Base-by-base conservation (phyloP, 2,888 invertebrate species). In the Stramonita haemastoma region DNA sequence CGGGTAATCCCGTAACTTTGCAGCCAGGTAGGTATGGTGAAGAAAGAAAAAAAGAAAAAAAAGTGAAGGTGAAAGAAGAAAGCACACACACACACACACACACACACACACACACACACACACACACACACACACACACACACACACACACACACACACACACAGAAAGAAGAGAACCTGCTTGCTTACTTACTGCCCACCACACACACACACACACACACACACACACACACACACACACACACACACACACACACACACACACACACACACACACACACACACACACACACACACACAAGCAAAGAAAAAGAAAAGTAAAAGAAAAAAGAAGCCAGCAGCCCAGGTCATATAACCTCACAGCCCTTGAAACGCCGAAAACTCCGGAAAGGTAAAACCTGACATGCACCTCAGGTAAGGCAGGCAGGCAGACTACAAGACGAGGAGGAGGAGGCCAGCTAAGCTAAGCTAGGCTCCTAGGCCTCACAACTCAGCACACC, bases 151-250 rank as follows among this genome's bases (percentile, higher is more conserved):
- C 70, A 70, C 19, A 70, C 70, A 70, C 19, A 70, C 70, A 70
- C 19, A 70, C 70, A 17, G 15, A 70, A 13, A 17, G 8, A n/a
- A n/a, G n/a, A n/a, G 22, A 15, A 15, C 60, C 60, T 22, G n/a
- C n/a, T n/a, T n/a, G n/a, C n/a, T n/a, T n/a, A n/a, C n/a, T n/a
- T n/a, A n/a, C n/a, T 60, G 60, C 60, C 4, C 60, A 15, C 22
- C 60, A 22, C 60, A 60, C 73, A 5, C n/a, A n/a, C 73, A 73
- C 26, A n/a, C n/a, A n/a, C n/a, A n/a, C n/a, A 73, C 73, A n/a
- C 73, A 73, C n/a, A 73, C n/a, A 73, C 73, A 73, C n/a, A 73
- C n/a, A 73, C n/a, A 73, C n/a, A 73, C 26, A n/a, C n/a, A 60
- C 60, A 60, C 60, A 22, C 60, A 60, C 22, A 22, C 60, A 60